These are phyloP conservation scores for Pantherophis alleghaniensis DNA, from an alignment of 2,797 vertebrate genomes.

Conservation along the genomic window DNA sequence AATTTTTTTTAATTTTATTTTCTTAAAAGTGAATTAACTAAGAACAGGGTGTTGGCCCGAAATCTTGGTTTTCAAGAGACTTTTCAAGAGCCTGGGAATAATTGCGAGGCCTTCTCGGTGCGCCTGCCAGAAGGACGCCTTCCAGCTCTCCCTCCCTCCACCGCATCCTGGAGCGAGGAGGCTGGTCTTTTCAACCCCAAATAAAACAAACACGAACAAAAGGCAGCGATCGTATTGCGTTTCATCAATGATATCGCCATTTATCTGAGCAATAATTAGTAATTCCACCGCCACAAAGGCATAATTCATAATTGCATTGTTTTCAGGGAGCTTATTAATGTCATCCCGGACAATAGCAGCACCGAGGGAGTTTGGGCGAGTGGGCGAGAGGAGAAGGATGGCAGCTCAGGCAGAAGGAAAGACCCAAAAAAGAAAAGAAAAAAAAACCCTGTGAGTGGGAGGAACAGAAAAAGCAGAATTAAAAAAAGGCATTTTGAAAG, in stretches of 20 bases:
- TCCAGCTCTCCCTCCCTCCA: conserved; percentile 28
- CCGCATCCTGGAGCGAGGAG: conserved; percentile 52
- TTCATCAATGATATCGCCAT: conserved; percentile 66
- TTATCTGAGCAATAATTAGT: conserved; percentile 68
- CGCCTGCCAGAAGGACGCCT: conserved; percentile 53
- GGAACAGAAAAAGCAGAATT: not conserved
- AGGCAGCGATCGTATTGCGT: conserved; percentile 63
- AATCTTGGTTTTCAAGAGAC: conserved; percentile 55
- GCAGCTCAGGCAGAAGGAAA: not conserved
- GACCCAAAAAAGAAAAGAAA: no score
- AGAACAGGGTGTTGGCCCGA: conserved; percentile 52
- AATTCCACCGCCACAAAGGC: conserved; percentile 53
- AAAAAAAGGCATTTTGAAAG: not conserved
- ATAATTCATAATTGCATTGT: conserved; percentile 54
- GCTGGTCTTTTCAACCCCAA: conserved; percentile 60
- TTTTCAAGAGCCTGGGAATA: conserved; percentile 34
- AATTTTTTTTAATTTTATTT: not conserved
- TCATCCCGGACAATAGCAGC: conserved; percentile 17
- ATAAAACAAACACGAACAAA: conserved; percentile 66
- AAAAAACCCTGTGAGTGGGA: no score
- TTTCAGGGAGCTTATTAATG: conserved; percentile 50
- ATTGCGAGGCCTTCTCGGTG: conserved; percentile 1
- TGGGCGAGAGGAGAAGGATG: not conserved
- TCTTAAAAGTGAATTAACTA: conserved; percentile 56
- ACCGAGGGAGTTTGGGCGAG: not conserved